Base-by-base conservation (phyloP, 2,113 vertebrate species). In the Merops nubicus region DNA sequence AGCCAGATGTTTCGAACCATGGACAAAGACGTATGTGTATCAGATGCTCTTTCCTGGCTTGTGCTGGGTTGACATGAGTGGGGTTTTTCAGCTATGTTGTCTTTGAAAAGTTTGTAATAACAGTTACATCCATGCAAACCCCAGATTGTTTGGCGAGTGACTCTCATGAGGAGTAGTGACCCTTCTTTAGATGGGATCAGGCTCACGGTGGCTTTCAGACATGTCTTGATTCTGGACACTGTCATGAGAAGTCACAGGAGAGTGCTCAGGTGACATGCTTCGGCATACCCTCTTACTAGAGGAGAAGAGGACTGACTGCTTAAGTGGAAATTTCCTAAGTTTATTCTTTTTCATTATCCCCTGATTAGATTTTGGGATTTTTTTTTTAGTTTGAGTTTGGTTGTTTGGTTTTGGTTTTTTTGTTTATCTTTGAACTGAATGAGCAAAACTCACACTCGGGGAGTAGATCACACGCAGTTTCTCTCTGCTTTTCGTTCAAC, bases 11-110 rank as follows among this genome's bases (percentile, higher is more conserved):
- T 99, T 77, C 99, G 98, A 97, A 98, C 96, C 54, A 76, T 99
- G 88, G 98, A 98, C n/a, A 99, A 99, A 93, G 99, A 99, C 91
- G 99, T 99, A 98, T 36, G 98, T 98, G 86, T 89, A 47, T 67
- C 73, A 25, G 7, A 47, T 68, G 38, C 23, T 74, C 5, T 88
- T 73, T 79, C 8, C 36, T 81, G 51, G 16, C 53, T 92, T 74
- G 36, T 80, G 80, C 60, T 68, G 40, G 19, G 23, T 81, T 15
- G 1, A 22, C 45, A 11, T 4, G 20, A 62, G 59, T 62, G 65
- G 23, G 1, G 11, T 86, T 88, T 88, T 72, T 54, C 50, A 40
- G 56, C 83, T 40, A 2, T 8, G 5, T 81, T 88, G 26, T 23
- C 38, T 45, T 68, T 73, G 21, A 90, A 70, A 83, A 89, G 53